Evolutionary conservation across 2,888 invertebrate species (phyloP), one percentile per base, ranked within the genome.

Genomic region (Caradrina kadenii): DNA sequence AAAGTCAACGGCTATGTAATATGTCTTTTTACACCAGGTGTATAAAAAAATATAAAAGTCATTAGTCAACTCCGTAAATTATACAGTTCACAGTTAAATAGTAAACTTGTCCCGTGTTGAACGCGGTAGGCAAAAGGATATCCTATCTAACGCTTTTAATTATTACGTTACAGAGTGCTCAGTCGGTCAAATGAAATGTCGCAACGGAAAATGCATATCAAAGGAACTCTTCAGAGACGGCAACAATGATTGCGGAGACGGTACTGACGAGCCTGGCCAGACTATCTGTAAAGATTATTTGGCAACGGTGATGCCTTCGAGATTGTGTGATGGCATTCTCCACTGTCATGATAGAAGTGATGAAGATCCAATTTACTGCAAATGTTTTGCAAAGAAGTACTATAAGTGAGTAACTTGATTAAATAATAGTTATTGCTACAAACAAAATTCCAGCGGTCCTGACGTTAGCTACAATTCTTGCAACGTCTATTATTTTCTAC

Each of bases 301-400:
- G 66, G 95, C 96, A 79, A 93, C 97, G n/a, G 97, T 97, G 0
- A 96, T 96, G 85, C 97, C 98, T 0, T 93, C 96, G 0, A 96
- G 97, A 80, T 93, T 98, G 6, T 98, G 98, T 87, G 98, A 98
- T 86, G 98, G 98, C 0, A 93, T 97, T 8, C 93, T 97, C 10
- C 97, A 98, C 87, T 98, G 98, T 86, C 93, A 96, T 76, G 98
- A 98, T 87, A 97, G 97, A 80, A 97, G 97, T 63, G 98, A 98
- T 84, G 98, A 98, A 88, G 96, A 96, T 76, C 97, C 97, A 0
- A 91, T 93, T 79, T 89, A 96, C 26, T 98, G 98, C 87, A 95
- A 95, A 70, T 98, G 98, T 86, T 96, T 92, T 72, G 90, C 94
- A 0, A 93, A 92, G 60, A 85, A 81, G 55, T 87, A 84, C 49